These are phyloP conservation scores for Sphaerophoria rueppellii DNA, from an alignment of 2,888 invertebrate genomes.

Conservation along the genomic window DNA sequence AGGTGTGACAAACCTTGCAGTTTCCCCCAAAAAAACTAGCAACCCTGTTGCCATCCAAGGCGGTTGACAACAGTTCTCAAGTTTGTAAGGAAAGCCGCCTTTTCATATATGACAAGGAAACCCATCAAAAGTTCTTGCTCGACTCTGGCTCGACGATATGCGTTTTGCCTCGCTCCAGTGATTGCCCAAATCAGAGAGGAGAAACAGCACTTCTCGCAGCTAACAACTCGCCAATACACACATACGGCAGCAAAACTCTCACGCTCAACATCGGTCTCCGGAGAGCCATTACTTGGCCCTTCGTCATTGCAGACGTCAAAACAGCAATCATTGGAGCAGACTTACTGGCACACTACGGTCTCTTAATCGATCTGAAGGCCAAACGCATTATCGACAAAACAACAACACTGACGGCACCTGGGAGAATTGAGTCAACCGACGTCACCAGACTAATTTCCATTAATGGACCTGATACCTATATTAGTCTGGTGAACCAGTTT, in stretches of 20 bases:
- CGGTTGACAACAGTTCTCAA: background rate
- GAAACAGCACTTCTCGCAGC: background rate
- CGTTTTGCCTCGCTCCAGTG: background rate
- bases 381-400: background rate
- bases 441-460: background rate
- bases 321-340: no score
- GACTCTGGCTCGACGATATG: no score
- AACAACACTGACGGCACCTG: background rate
- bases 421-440: background rate
- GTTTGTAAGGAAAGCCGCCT: no score
- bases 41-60: background rate
- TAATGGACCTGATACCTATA: background rate
- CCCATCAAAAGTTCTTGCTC: no score
- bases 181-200: background rate
- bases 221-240: background rate
- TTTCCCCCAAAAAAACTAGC: background rate
- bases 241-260: background rate
- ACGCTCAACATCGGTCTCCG: background rate
- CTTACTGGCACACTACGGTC: no score
- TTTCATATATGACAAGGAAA: no score
- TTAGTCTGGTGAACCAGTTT: background rate
- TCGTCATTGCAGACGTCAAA: no score
- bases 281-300: background rate
- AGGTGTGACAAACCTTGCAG: background rate
- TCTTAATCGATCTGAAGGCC: background rate